These are phyloP conservation scores for Argyresthia goedartella DNA, from an alignment of 2,888 invertebrate species.

Conservation along the genomic window DNA sequence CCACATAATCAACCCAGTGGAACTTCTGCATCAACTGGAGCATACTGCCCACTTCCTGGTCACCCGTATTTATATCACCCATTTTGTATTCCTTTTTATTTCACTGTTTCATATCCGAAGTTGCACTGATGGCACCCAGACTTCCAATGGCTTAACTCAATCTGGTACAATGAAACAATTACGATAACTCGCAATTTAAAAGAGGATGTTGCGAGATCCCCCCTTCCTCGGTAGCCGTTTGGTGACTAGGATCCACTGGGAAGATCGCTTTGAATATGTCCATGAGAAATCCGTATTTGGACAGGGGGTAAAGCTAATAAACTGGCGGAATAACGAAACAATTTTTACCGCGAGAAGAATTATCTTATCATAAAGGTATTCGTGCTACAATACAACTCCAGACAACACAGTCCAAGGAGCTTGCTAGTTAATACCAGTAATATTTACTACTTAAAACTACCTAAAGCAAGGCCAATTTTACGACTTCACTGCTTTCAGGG, in stretches of 20 bases:
- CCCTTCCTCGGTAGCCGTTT: constrained; percentile 35
- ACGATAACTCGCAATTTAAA: constrained; percentile 70
- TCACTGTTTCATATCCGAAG: constrained; percentile 5
- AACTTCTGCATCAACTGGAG: constrained; percentile 73
- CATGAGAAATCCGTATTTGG: background rate
- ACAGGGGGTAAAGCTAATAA: background rate
- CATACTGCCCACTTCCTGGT: constrained; percentile 54
- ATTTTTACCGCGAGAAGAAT: too few species aligned
- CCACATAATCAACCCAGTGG: constrained; percentile 81
- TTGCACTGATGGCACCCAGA: constrained; percentile 29
- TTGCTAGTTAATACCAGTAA: too few species aligned
- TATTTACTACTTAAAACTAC: too few species aligned
- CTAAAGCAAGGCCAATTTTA: too few species aligned
- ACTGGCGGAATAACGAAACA: too few species aligned
- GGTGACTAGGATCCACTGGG: too few species aligned
- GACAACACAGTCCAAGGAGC: too few species aligned
- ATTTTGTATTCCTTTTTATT: constrained; percentile 17
- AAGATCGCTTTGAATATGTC: too few species aligned
- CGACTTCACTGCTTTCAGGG: too few species aligned
- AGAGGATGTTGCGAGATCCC: constrained; percentile 69
- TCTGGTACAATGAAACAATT: constrained; percentile 68
- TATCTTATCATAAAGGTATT: too few species aligned
- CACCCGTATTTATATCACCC: constrained; percentile 18
- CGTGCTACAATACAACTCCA: too few species aligned
- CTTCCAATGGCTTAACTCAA: constrained; percentile 42